A percentile compares a stretch with the other conserved stretches of the same genome.
Conservation (phyloP, 2,888 invertebrate genomes). For the Andrena marginata region DNA sequence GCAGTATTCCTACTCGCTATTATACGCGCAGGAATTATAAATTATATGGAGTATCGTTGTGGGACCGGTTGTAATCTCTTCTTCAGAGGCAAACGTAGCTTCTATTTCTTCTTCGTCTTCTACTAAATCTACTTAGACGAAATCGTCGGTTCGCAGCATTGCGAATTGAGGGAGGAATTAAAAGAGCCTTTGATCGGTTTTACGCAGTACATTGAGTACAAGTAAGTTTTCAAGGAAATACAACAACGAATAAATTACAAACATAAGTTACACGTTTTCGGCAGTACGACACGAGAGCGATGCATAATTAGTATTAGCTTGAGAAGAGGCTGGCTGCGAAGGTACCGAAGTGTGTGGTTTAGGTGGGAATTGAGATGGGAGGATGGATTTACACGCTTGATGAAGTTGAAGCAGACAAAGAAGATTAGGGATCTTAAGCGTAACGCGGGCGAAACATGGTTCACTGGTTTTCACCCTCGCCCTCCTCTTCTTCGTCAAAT, state of each 20-base stretch:
- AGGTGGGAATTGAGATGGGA: not conserved
- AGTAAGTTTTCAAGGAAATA: not conserved
- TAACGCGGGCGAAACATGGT: not conserved
- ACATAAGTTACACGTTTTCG: not conserved
- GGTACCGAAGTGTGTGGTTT: not conserved
- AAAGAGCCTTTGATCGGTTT: not conserved
- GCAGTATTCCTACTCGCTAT: no score
- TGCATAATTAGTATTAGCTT: no score
- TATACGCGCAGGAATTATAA: no score
- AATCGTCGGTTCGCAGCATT: not conserved
- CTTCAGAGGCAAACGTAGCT: no score
- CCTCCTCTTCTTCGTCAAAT: conserved; percentile 91
- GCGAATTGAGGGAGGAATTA: not conserved
- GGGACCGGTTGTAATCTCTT: no score
- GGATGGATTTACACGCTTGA: not conserved
- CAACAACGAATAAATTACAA: conserved; percentile 25
- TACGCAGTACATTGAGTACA: conserved; percentile 11
- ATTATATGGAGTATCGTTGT: no score
- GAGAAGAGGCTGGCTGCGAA: not conserved
- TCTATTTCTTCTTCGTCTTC: no score
- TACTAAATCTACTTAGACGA: no score
- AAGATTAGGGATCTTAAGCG: not conserved
- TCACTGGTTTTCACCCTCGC: conserved; percentile 83
- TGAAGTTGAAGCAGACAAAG: conserved; percentile 6
- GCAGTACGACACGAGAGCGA: conserved; percentile 1